phyloP scores from a whole-genome alignment of 2,888 invertebrate species.

The Coleophora deauratella region DNA sequence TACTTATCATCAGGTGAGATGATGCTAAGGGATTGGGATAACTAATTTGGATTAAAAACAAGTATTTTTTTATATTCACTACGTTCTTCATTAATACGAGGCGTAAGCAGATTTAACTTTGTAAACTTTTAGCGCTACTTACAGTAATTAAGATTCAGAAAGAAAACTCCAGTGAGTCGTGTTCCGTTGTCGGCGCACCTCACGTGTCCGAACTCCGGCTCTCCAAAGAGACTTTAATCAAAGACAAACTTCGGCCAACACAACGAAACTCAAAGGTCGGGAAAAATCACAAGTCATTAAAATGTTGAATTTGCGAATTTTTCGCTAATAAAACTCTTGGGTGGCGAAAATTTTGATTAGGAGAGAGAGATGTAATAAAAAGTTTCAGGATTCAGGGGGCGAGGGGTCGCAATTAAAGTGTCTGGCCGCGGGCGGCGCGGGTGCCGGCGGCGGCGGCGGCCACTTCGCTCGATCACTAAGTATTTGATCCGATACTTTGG shows the following conservation, averaged over 20 bases:
- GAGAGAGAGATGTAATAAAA: constrained; percentile 42
- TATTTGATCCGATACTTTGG: constrained; percentile 29
- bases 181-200: too few relatives aligned
- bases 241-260: constrained; percentile 26
- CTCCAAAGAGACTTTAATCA: constrained; percentile 5
- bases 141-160: too few relatives aligned
- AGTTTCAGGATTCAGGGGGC: constrained; percentile 33
- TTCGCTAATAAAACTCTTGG: constrained; percentile 33
- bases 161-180: too few relatives aligned
- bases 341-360: constrained; percentile 45
- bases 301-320: constrained; percentile 26
- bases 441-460: constrained; percentile 23
- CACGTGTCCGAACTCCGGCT: too few relatives aligned
- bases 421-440: constrained; percentile 7
- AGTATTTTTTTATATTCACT: too few relatives aligned
- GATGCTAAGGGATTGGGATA: too few relatives aligned
- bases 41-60: too few relatives aligned
- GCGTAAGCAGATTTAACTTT: too few relatives aligned
- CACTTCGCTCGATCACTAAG: constrained; percentile 40
- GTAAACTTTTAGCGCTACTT: too few relatives aligned
- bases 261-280: constrained; percentile 21
- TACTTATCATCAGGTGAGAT: too few relatives aligned
- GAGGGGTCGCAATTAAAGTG: constrained; percentile 44
- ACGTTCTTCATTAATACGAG: too few relatives aligned
- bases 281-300: constrained; percentile 36